These are phyloP conservation scores for Magallana nippona DNA, from an alignment of 2,888 invertebrate species.

Conservation along the genomic window DNA sequence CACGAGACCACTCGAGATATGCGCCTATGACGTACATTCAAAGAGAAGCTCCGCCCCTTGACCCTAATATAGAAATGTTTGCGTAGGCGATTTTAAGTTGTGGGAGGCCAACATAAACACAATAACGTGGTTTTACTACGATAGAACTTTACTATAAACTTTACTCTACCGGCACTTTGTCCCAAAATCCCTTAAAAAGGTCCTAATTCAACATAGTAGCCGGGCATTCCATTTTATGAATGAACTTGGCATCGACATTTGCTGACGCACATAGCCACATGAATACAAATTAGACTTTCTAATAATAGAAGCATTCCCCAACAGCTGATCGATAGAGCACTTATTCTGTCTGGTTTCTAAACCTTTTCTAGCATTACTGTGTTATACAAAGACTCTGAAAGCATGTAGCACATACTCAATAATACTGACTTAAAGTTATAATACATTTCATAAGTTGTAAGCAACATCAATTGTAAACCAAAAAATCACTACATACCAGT, in stretches of 20 bases:
- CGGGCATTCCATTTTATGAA: conserved; percentile 43
- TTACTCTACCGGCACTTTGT: neutral
- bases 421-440: no score
- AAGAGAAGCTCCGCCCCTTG: conserved; percentile 63
- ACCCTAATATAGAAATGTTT: conserved; percentile 33
- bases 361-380: neutral
- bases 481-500: conserved; percentile 85
- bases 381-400: neutral
- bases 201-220: neutral
- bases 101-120: conserved; percentile 53
- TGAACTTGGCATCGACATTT: conserved; percentile 39
- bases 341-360: neutral
- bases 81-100: conserved; percentile 47
- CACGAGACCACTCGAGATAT: conserved; percentile 47
- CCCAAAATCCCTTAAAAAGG: conserved; percentile 27
- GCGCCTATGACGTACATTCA: conserved; percentile 46
- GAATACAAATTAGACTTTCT: conserved; percentile 43
- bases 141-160: conserved; percentile 30
- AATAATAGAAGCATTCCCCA: conserved; percentile 44
- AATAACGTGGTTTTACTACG: conserved; percentile 45
- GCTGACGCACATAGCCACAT: conserved; percentile 46
- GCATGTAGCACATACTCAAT: neutral
- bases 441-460: no score
- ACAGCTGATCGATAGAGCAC: conserved; percentile 38
- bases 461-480: no score